Evolutionary conservation across 2,888 invertebrate species (phyloP).

Genomic region (Phyllotreta striolata): DNA sequence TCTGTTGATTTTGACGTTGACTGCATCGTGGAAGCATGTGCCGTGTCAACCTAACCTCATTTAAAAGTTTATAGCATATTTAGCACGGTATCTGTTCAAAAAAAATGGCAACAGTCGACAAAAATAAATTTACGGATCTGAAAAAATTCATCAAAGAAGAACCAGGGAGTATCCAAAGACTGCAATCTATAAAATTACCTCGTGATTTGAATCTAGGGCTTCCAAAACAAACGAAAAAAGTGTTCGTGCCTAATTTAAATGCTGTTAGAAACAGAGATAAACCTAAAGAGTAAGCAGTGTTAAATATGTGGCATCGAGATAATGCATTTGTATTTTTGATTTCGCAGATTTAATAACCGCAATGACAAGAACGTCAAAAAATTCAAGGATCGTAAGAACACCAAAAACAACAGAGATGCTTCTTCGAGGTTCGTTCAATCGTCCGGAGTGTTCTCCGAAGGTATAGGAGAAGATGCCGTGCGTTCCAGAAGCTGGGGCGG

Average conservation of each 20-base stretch:
- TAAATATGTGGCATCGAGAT: not conserved
- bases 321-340: slow-evolving; percentile 4
- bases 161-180: slow-evolving; percentile 37
- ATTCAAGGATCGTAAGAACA: slow-evolving; percentile 24
- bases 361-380: slow-evolving; percentile 36
- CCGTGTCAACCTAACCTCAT: slow-evolving; percentile 21
- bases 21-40: slow-evolving; percentile 20
- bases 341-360: slow-evolving; percentile 30
- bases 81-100: not conserved
- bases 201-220: slow-evolving; percentile 56
- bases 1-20: slow-evolving; percentile 7
- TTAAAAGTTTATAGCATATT: not conserved
- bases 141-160: slow-evolving; percentile 36
- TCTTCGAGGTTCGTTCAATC: slow-evolving; percentile 50
- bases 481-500: slow-evolving; percentile 39
- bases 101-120: slow-evolving; percentile 25
- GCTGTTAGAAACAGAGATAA: slow-evolving; percentile 55
- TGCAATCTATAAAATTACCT: slow-evolving; percentile 54
- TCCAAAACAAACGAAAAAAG: slow-evolving; percentile 53
- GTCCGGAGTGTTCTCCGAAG: slow-evolving; percentile 57
- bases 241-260: slow-evolving; percentile 57
- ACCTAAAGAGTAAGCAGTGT: slow-evolving; percentile 48
- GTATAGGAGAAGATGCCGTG: slow-evolving; percentile 46
- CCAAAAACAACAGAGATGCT: slow-evolving; percentile 33
- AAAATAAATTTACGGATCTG: slow-evolving; percentile 30